phyloP scores from a whole-genome alignment of 2,888 invertebrate genomes.

The Nineta flava region DNA sequence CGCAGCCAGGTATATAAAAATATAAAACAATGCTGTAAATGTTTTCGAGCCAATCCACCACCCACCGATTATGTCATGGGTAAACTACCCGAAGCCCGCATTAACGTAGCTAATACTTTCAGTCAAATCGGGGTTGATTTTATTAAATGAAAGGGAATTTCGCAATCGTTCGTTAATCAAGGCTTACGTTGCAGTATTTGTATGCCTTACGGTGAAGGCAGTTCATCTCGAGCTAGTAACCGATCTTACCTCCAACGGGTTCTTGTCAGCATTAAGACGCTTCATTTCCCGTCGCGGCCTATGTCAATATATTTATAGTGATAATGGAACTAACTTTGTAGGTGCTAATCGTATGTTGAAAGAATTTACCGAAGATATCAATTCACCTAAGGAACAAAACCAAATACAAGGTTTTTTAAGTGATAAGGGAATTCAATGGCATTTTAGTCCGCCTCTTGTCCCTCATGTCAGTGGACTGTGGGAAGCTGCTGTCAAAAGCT shows the following conservation, averaged over 20 bases:
- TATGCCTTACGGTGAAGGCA: conserved; percentile 13
- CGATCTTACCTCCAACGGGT: conserved; percentile 10
- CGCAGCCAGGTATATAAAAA: no score
- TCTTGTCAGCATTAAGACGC: conserved; percentile 8
- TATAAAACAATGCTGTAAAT: conserved; percentile 10
- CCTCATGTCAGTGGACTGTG: conserved; percentile 1
- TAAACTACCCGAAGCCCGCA: conserved; percentile 14
- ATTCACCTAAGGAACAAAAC: not conserved
- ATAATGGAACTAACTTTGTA: conserved; percentile 11
- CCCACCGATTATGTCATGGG: conserved; percentile 14
- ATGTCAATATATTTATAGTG: conserved; percentile 5
- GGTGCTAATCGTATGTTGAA: not conserved
- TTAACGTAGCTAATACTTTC: conserved; percentile 11
- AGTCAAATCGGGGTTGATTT: conserved; percentile 12
- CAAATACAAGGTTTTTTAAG: not conserved
- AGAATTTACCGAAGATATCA: not conserved
- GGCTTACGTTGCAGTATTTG: conserved; percentile 13
- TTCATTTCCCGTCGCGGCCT: conserved; percentile 9
- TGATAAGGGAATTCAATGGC: not conserved
- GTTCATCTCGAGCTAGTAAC: conserved; percentile 11
- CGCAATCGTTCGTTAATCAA: conserved; percentile 11
- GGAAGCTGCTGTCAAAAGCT: conserved; percentile 6
- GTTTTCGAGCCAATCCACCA: conserved; percentile 11
- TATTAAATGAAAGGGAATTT: conserved; percentile 11
- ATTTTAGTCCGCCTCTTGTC: not conserved